These are phyloP conservation scores for Pipistrellus pygmaeus DNA, from an alignment of 2,797 vertebrate species.

Conservation along the genomic window DNA sequence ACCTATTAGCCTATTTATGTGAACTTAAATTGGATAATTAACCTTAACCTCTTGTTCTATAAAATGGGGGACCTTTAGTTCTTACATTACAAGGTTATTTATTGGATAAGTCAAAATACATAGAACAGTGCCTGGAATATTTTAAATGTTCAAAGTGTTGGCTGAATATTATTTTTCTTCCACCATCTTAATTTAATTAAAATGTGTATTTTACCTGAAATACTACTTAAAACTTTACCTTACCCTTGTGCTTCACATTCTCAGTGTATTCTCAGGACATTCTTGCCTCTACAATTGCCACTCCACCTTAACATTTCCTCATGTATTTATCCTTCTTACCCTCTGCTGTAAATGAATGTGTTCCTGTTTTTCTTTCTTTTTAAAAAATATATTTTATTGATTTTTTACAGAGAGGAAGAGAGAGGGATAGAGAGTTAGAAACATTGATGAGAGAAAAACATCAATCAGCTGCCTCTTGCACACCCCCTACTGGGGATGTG, in stretches of 20 bases:
- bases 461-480: no score
- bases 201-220: not conserved
- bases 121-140: not conserved
- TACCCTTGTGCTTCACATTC: not conserved
- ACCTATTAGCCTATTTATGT: not conserved
- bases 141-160: conserved; percentile 8
- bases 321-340: not conserved
- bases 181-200: not conserved
- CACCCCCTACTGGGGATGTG: no score
- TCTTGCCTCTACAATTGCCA: not conserved
- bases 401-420: no score
- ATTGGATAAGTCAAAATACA: not conserved
- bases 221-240: not conserved
- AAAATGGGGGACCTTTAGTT: not conserved
- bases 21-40: conserved; percentile 17
- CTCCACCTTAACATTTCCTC: not conserved
- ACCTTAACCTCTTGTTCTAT: not conserved
- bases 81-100: not conserved
- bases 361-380: not conserved
- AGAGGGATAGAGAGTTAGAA: no score
- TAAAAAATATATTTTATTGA: no score
- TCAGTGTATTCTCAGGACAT: not conserved
- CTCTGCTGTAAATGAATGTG: not conserved
- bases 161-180: not conserved
- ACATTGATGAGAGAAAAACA: no score